phyloP scores from a whole-genome alignment of 1,140 invertebrate genomes.

The Drosophila pseudoobscura region DNA sequence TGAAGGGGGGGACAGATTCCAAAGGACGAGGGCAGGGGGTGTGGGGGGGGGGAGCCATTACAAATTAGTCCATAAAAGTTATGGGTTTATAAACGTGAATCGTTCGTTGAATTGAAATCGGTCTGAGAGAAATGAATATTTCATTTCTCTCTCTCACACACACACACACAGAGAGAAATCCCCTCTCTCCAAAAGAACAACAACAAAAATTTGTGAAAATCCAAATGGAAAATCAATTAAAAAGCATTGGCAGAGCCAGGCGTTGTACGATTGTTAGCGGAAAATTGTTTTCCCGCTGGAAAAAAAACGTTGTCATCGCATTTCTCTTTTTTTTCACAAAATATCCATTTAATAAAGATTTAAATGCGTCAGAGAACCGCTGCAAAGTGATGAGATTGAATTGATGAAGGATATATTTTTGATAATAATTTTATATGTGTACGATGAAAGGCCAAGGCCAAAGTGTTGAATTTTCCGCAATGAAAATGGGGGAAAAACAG shows the following conservation, averaged over 20 bases:
- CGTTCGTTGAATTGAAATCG: slow-evolving; percentile 49
- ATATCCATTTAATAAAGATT: slow-evolving; percentile 46
- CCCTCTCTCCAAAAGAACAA: too few relatives aligned
- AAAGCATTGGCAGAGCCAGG: slow-evolving; percentile 19
- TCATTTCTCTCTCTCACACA: slow-evolving; percentile 8
- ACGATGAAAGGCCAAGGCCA: too few relatives aligned
- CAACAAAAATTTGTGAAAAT: neutral
- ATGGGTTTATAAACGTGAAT: slow-evolving; percentile 57
- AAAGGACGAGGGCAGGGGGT: neutral
- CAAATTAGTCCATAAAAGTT: slow-evolving; percentile 56
- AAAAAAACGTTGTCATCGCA: neutral
- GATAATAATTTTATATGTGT: too few relatives aligned
- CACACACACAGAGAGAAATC: too few relatives aligned
- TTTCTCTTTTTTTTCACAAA: slow-evolving; percentile 29
- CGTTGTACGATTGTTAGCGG: slow-evolving; percentile 33
- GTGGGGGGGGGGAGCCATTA: slow-evolving; percentile 15
- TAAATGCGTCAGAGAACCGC: slow-evolving; percentile 17
- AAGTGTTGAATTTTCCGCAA: too few relatives aligned
- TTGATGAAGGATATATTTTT: slow-evolving; percentile 21
- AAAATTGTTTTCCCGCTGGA: slow-evolving; percentile 28
- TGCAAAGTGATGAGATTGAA: slow-evolving; percentile 20
- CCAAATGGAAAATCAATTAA: slow-evolving; percentile 48
- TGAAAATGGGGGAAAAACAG: too few relatives aligned
- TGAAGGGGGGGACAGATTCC: slow-evolving; percentile 13
- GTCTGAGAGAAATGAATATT: slow-evolving; percentile 52